Conservation (phyloP, 1,140 invertebrate genomes). For the Caenorhabditis latens region DNA sequence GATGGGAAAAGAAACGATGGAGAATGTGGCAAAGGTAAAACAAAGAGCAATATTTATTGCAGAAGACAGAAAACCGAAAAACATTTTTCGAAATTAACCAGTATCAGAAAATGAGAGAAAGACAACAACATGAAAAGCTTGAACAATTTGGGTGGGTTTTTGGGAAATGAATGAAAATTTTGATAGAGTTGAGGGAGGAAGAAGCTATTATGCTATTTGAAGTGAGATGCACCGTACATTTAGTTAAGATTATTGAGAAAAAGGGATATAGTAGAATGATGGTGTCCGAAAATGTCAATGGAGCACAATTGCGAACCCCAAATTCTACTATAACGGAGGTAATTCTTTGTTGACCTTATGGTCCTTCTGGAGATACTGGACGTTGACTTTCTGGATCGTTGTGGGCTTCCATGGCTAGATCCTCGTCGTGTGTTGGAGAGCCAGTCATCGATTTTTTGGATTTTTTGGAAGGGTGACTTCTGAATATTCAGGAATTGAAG, state of each 20-base stretch:
- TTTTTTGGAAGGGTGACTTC: constrained; percentile 26
- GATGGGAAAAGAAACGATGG: constrained; percentile 80
- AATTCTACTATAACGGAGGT: too few relatives aligned
- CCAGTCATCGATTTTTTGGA: not conserved
- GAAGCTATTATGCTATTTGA: too few relatives aligned
- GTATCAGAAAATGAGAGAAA: constrained; percentile 33
- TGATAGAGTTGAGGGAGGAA: too few relatives aligned
- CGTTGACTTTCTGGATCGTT: constrained; percentile 3
- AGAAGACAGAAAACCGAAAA: not conserved
- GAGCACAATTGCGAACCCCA: too few relatives aligned
- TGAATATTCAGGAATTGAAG: not conserved
- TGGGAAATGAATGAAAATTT: constrained; percentile 40
- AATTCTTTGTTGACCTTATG: not conserved
- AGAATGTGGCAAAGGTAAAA: constrained; percentile 69
- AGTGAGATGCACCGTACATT: constrained; percentile 45
- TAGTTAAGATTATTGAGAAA: not conserved
- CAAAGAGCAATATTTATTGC: constrained; percentile 29
- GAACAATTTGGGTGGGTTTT: constrained; percentile 11
- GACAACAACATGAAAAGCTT: constrained; percentile 43
- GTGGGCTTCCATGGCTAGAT: constrained; percentile 45
- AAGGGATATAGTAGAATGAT: not conserved
- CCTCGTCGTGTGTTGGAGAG: not conserved
- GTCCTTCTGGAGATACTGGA: constrained; percentile 23
- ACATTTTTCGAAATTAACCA: not conserved
- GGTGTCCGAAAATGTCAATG: not conserved